phyloP scores from a whole-genome alignment of 2,113 vertebrate species.

The Eulacestoma nigropectus region DNA sequence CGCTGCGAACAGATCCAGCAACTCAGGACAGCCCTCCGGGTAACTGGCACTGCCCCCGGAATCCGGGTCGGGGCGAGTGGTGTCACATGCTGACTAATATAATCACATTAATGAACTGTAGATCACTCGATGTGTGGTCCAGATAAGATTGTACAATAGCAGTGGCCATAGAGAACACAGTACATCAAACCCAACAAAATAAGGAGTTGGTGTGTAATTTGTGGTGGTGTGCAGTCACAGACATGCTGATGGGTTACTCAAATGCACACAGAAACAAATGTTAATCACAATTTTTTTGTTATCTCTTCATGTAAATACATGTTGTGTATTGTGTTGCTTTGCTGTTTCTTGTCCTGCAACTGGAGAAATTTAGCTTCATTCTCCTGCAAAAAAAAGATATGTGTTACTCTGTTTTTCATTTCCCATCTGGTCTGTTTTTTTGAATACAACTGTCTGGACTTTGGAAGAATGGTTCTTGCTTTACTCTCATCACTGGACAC shows the following conservation, averaged over 20 bases:
- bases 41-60: too few species aligned
- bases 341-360: background rate
- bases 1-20: too few species aligned
- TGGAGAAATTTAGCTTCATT: background rate
- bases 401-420: background rate
- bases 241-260: background rate
- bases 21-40: too few species aligned
- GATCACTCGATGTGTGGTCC: background rate
- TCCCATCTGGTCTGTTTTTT: background rate
- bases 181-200: background rate
- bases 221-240: background rate
- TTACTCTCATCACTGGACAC: background rate
- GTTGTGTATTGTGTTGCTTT: too few species aligned
- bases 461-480: background rate
- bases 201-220: background rate
- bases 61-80: too few species aligned
- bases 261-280: background rate
- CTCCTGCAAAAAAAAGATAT: background rate
- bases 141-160: background rate
- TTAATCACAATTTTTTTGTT: background rate
- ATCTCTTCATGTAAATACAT: background rate
- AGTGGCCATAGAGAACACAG: background rate
- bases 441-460: background rate
- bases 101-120: background rate
- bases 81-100: constrained; percentile 15